phyloP scores from a whole-genome alignment of 2,113 vertebrate species.

The Ptychochromis oligacanthus region DNA sequence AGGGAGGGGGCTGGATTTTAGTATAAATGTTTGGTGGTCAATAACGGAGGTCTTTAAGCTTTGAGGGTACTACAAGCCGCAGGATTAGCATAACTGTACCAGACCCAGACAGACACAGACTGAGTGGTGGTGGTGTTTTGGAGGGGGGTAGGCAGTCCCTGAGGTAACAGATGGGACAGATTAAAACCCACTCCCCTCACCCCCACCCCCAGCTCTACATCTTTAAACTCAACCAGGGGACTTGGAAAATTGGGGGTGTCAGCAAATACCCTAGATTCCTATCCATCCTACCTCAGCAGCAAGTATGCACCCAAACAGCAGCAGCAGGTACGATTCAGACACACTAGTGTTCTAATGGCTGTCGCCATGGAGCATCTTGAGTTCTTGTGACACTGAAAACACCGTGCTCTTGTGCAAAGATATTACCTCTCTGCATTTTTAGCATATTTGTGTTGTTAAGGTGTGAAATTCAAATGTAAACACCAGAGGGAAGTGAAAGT shows the following conservation, averaged over 20 bases:
- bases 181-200: slow-evolving; percentile 54
- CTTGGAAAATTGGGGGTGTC: slow-evolving; percentile 58
- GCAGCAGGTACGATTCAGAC: slow-evolving; percentile 26
- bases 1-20: background rate
- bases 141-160: background rate
- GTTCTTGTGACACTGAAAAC: background rate
- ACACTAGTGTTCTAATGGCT: background rate
- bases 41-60: slow-evolving; percentile 54
- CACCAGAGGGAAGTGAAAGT: background rate
- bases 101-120: slow-evolving; percentile 75
- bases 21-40: slow-evolving; percentile 54
- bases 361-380: background rate
- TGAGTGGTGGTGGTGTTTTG: slow-evolving; percentile 51
- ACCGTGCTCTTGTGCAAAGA: background rate
- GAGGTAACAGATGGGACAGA: slow-evolving; percentile 73
- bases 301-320: slow-evolving; percentile 61
- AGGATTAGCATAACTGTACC: slow-evolving; percentile 77
- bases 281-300: slow-evolving; percentile 56
- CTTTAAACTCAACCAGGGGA: slow-evolving; percentile 62
- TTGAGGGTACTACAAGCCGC: slow-evolving; percentile 54
- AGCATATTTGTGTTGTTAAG: background rate
- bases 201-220: slow-evolving; percentile 13
- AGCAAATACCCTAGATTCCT: slow-evolving; percentile 58
- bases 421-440: background rate
- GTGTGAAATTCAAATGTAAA: background rate